A percentile compares a stretch with the other conserved stretches of the same genome.
phyloP scores from a whole-genome alignment of 2,888 invertebrate species.

The Acrobasis suavella region DNA sequence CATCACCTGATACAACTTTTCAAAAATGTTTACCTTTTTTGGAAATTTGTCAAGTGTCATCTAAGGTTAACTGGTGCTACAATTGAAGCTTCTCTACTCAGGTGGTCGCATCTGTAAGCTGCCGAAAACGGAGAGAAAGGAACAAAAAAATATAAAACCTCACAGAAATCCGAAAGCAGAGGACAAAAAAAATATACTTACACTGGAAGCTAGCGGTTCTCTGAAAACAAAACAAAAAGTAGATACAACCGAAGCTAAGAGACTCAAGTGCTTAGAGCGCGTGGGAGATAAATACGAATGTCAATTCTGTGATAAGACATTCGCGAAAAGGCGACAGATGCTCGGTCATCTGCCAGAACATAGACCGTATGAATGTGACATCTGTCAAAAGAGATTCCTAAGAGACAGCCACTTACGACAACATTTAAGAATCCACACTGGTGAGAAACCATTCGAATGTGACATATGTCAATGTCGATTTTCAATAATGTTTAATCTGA shows the following conservation, averaged over 20 bases:
- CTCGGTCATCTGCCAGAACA: constrained; percentile 9
- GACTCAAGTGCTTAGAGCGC: constrained; percentile 3
- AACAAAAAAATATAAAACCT: neutral
- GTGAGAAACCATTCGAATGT: constrained; percentile 17
- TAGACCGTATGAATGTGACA: constrained; percentile 9
- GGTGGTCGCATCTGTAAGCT: neutral
- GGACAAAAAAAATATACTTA: neutral
- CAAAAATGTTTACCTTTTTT: neutral
- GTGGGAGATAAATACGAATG: constrained; percentile 7
- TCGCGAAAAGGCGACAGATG: constrained; percentile 6
- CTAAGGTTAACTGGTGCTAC: no score
- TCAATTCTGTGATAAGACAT: constrained; percentile 6
- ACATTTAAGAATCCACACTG: constrained; percentile 8
- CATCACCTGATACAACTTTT: no score
- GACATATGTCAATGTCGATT: constrained; percentile 12
- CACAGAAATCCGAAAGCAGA: neutral
- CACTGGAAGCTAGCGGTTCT: neutral
- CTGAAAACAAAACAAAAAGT: neutral
- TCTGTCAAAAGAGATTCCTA: constrained; percentile 8
- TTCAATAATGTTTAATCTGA: constrained; percentile 4
- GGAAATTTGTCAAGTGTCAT: no score
- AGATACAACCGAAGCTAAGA: constrained; percentile 2
- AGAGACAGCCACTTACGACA: constrained; percentile 13
- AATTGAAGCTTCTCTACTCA: neutral
- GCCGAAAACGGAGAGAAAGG: neutral